Base-by-base conservation (phyloP, 2,113 vertebrate genomes). In the Psittacara wagleri region DNA sequence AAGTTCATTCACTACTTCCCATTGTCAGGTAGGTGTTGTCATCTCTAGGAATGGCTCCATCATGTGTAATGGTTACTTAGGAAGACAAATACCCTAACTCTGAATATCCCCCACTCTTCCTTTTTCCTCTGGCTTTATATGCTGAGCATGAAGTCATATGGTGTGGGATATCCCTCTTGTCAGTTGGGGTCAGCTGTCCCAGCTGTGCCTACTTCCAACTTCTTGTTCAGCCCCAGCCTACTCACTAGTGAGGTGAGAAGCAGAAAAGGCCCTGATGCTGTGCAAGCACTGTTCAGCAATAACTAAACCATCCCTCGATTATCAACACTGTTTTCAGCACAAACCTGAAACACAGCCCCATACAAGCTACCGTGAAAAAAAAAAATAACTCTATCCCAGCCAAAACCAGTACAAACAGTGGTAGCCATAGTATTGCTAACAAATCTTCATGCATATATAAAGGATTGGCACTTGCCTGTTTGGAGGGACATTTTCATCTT, bases 11-110 rank as follows among this genome's bases (percentile, higher is more conserved):
- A 23, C 22, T 24, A 10, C 57, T 59, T 35, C 33, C 33, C 57
- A 59, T 59, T 59, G 57, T 33, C 13, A 59, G 57, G 22, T 24
- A 24, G 57, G 33, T 59, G 57, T 23, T 59, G 57, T 35, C 33
- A 59, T 59, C 33, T 59, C 22, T n/a, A 35, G 33, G 22, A 59
- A 24, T 10, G 62, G 55, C 37, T 61, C 37, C 44, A 8, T 57
- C 44, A 29, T 0, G 0, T 0, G 0, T 61, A 29, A 46, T 0
- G 3, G n/a, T 57, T 1, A 35, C 35, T 41, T 76, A 46, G 46
- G 62, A n/a, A 69, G 54, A 14, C 39, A 76, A 62, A 62, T 1
- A 0, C 17, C 25, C 3, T 74, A 4, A 23, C 18, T 59, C 44
- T 0, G 0, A 31, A 57, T 7, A 6, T 57, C 15, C 9, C 17